A percentile compares a stretch with the other conserved stretches of the same genome.
Conservation (phyloP, 2,888 invertebrate species). For the Arge pagana region DNA sequence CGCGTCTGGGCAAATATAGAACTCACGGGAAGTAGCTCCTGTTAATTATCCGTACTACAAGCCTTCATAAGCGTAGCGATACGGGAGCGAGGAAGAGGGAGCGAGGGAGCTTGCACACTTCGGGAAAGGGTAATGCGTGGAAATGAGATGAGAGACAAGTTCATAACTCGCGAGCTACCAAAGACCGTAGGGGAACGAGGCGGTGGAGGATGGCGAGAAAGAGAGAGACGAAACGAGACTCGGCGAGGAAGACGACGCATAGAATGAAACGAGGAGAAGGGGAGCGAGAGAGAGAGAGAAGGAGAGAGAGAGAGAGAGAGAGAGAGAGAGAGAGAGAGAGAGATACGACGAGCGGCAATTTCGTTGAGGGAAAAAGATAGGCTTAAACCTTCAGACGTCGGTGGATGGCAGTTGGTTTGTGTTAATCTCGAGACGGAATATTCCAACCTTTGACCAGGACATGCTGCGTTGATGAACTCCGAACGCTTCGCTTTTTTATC, state of each 20-base stretch:
- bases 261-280: conserved; percentile 17
- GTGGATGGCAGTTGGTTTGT: conserved; percentile 44
- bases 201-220: neutral
- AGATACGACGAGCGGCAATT: conserved; percentile 1
- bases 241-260: too few relatives aligned
- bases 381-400: conserved; percentile 26
- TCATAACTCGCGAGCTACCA: too few relatives aligned
- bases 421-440: conserved; percentile 43
- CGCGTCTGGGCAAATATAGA: conserved; percentile 37
- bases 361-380: conserved; percentile 20
- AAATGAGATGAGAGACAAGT: too few relatives aligned
- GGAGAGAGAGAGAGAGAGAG: conserved; percentile 7
- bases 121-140: too few relatives aligned
- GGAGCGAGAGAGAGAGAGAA: conserved; percentile 17
- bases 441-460: conserved; percentile 37
- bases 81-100: conserved; percentile 7
- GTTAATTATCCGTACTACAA: conserved; percentile 46
- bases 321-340: conserved; percentile 25
- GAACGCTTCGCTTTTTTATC: conserved; percentile 16
- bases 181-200: too few relatives aligned
- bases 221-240: too few relatives aligned
- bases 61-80: conserved; percentile 25
- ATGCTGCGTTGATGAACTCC: conserved; percentile 12
- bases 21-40: conserved; percentile 36
- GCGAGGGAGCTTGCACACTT: too few relatives aligned